Conservation (phyloP, 2,113 vertebrate genomes). For the Zosterops lateralis region DNA sequence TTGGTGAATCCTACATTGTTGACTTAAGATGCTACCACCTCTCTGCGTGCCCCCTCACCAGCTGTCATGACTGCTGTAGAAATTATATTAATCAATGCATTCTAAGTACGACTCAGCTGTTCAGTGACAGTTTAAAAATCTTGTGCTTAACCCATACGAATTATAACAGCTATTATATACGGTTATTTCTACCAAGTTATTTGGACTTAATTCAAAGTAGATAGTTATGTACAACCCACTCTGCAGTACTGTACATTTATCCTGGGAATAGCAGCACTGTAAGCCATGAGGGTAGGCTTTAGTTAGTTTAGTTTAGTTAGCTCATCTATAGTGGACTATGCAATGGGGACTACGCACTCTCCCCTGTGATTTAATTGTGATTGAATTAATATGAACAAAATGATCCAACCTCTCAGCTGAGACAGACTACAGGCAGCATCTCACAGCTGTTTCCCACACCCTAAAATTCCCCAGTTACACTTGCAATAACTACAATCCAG, state of each 20-base stretch:
- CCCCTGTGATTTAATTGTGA: neutral
- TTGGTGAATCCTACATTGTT: neutral
- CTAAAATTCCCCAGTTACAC: neutral
- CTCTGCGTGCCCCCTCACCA: neutral
- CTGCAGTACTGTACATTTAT: neutral
- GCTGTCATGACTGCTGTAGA: neutral
- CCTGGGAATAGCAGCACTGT: neutral
- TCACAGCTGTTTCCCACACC: neutral
- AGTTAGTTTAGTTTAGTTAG: neutral
- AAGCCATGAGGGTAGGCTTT: neutral
- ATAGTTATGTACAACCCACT: neutral
- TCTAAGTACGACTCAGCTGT: neutral
- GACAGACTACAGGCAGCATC: neutral
- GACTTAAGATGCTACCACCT: neutral
- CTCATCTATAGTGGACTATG: neutral
- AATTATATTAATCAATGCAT: neutral
- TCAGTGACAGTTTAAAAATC: neutral
- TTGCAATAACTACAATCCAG: neutral
- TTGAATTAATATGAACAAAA: neutral
- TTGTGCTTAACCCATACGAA: neutral
- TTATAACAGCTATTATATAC: neutral
- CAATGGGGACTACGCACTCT: neutral
- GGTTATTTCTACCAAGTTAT: neutral
- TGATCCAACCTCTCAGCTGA: neutral
- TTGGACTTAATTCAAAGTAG: neutral